Evolutionary conservation across 2,888 invertebrate genomes (phyloP).

Genomic region (Hypomecis atomaria): DNA sequence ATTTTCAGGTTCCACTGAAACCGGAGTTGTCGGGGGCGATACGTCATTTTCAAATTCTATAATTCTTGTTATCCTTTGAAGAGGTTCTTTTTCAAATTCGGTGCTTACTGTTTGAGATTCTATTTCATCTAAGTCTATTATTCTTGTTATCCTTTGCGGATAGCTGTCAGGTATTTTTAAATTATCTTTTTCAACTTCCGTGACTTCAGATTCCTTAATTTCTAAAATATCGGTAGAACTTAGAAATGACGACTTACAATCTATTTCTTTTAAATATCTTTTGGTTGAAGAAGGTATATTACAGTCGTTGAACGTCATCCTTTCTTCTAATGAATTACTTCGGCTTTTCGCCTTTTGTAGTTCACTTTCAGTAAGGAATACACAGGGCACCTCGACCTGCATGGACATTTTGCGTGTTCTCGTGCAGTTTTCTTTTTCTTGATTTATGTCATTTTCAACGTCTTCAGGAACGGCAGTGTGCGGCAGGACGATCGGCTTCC

Average conservation of each 20-base stretch:
- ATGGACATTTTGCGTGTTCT: constrained; percentile 80
- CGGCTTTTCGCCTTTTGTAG: constrained; percentile 78
- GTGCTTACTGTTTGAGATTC: constrained; percentile 57
- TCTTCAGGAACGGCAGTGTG: constrained; percentile 73
- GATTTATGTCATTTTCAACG: constrained; percentile 74
- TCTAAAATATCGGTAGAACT: constrained; percentile 67
- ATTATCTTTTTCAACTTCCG: constrained; percentile 57
- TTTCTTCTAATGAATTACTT: constrained; percentile 77
- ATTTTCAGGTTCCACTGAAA: constrained; percentile 61
- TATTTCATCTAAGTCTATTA: constrained; percentile 76
- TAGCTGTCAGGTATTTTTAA: constrained; percentile 61
- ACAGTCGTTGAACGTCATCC: constrained; percentile 69
- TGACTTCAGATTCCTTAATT: constrained; percentile 57
- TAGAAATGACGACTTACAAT: constrained; percentile 63
- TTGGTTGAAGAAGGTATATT: constrained; percentile 63
- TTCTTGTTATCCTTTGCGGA: constrained; percentile 77
- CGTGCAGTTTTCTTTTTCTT: constrained; percentile 73
- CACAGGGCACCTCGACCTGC: constrained; percentile 83
- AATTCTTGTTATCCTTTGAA: constrained; percentile 77
- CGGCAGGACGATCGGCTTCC: constrained; percentile 86
- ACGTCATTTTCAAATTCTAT: constrained; percentile 75
- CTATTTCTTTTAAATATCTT: constrained; percentile 63
- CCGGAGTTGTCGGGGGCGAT: constrained; percentile 53
- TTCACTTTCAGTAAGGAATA: constrained; percentile 80
- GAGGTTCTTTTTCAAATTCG: constrained; percentile 68